Conservation (phyloP, 1,140 invertebrate genomes). For the Mercenaria mercenaria region DNA sequence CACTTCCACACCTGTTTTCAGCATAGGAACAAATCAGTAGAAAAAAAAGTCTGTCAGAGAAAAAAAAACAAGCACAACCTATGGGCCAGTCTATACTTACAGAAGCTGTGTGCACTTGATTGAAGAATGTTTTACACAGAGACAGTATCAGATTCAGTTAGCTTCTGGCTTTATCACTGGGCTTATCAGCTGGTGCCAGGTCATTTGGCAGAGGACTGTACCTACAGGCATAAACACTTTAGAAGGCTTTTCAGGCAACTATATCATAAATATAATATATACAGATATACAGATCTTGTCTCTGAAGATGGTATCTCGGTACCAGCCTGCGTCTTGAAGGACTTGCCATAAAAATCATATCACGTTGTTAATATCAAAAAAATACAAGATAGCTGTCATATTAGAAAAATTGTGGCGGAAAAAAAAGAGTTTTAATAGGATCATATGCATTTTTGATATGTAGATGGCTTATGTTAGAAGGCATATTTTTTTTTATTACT, state of each 20-base stretch:
- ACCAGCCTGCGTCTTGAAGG: neutral
- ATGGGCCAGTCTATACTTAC: slow-evolving; percentile 15
- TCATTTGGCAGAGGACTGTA: slow-evolving; percentile 59
- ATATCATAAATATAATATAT: slow-evolving; percentile 31
- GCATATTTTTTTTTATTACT: no score
- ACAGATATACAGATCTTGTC: slow-evolving; percentile 43
- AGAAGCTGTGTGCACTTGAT: slow-evolving; percentile 41
- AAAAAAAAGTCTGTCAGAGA: neutral
- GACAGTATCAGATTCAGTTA: slow-evolving; percentile 47
- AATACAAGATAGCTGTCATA: neutral
- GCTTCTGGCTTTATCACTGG: slow-evolving; percentile 41
- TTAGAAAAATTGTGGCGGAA: neutral
- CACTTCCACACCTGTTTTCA: no score
- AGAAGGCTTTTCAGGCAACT: neutral
- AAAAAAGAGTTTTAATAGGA: no score
- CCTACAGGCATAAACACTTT: slow-evolving; percentile 34
- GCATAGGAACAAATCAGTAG: no score
- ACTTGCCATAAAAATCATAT: slow-evolving; percentile 1
- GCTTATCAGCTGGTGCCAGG: slow-evolving; percentile 55
- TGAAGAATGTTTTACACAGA: slow-evolving; percentile 28
- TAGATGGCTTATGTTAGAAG: no score
- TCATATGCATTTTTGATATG: no score
- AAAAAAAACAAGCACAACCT: neutral
- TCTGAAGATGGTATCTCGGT: slow-evolving; percentile 15
- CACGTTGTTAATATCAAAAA: slow-evolving; percentile 5